Percentiles rank a stretch among this genome's conserved stretches.
phyloP scores from a whole-genome alignment of 2,113 vertebrate species.

The Misgurnus mizolepis region DNA sequence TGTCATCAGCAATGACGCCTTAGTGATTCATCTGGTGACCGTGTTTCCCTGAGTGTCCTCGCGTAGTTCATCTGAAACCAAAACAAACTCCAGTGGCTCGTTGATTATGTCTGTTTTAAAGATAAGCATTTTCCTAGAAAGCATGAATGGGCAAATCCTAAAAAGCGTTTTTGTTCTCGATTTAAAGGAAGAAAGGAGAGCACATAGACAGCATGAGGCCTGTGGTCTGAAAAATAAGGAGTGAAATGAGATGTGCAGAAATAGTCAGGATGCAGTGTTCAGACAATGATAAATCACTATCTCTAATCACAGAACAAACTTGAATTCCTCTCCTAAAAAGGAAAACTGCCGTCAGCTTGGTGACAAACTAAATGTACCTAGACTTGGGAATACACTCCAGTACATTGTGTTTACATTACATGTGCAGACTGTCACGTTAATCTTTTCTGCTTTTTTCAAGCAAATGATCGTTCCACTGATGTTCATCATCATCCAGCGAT shows the following conservation, averaged over 20 bases:
- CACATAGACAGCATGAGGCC: slow-evolving; percentile 2
- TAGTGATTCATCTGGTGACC: not conserved
- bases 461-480: too few relatives aligned
- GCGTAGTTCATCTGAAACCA: not conserved
- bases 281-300: slow-evolving; percentile 25
- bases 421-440: not conserved
- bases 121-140: not conserved
- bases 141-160: not conserved
- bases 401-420: not conserved
- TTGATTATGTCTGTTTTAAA: not conserved
- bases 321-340: slow-evolving; percentile 52
- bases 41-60: not conserved
- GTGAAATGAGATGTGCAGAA: slow-evolving; percentile 9
- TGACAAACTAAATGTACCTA: not conserved
- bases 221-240: slow-evolving; percentile 4
- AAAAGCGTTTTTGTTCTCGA: not conserved
- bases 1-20: not conserved
- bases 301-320: slow-evolving; percentile 25
- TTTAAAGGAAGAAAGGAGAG: not conserved
- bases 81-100: slow-evolving; percentile 11
- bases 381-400: not conserved
- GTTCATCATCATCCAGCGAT: too few relatives aligned
- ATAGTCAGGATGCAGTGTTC: slow-evolving; percentile 30
- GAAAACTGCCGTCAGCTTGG: not conserved
- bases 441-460: not conserved